phyloP scores from a whole-genome alignment of 1,140 invertebrate species.

The Zaprionus gabonicus region DNA sequence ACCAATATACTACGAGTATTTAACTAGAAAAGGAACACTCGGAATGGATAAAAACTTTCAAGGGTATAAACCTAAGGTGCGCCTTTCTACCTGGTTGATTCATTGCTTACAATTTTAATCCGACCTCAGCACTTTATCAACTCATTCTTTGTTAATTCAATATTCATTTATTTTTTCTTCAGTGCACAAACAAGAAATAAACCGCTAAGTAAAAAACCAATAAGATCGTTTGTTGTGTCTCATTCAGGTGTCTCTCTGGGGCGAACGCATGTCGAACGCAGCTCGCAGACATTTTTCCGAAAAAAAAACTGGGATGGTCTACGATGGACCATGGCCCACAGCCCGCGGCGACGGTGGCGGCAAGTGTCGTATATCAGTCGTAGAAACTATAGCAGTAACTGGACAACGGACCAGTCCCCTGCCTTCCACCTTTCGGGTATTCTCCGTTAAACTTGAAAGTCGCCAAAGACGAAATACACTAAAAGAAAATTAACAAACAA shows the following conservation, averaged over 20 bases:
- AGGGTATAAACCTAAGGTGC: no score
- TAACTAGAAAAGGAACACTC: no score
- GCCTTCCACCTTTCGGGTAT: background rate
- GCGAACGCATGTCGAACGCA: constrained; percentile 30
- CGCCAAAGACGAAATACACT: constrained; percentile 15
- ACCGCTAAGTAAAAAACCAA: constrained; percentile 10
- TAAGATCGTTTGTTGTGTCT: constrained; percentile 12
- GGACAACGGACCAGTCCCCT: background rate
- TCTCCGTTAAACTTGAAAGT: background rate
- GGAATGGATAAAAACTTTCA: no score
- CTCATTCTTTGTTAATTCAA: background rate
- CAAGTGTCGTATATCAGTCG: constrained; percentile 43
- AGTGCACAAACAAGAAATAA: background rate
- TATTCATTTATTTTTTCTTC: background rate
- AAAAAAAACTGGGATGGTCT: constrained; percentile 39
- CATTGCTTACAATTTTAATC: no score
- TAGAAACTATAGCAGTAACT: constrained; percentile 33
- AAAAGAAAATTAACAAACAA: constrained; percentile 42
- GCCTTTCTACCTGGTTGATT: no score
- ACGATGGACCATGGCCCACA: constrained; percentile 54
- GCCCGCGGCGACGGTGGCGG: constrained; percentile 57
- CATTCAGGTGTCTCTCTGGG: background rate
- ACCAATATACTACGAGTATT: no score
- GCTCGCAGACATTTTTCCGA: constrained; percentile 45
- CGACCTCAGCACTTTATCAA: no score